Conservation (phyloP, 2,113 vertebrate species). For the Hippocampus zosterae region DNA sequence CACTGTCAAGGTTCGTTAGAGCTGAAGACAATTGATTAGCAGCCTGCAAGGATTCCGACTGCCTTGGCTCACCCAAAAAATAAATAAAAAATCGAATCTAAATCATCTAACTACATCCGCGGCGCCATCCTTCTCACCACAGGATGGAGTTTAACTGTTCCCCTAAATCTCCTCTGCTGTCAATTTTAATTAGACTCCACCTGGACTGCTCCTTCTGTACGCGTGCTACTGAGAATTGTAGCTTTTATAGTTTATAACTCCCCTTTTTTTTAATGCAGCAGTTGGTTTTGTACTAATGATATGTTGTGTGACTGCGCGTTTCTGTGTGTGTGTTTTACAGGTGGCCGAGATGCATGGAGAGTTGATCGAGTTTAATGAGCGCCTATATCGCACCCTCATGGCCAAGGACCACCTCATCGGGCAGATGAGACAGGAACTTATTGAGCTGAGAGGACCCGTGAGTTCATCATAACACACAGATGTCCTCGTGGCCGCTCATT, state of each 20-base stretch:
- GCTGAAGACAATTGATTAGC: constrained; percentile 45
- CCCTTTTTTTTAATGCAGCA: neutral
- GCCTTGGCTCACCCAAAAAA: constrained; percentile 6
- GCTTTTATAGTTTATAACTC: neutral
- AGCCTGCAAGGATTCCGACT: constrained; percentile 36
- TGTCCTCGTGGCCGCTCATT: constrained; percentile 1
- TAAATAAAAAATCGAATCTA: constrained; percentile 20
- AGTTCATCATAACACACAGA: constrained; percentile 51
- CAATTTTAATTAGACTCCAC: constrained; percentile 32
- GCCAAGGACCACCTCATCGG: constrained; percentile 93
- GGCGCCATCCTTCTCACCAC: constrained; percentile 7
- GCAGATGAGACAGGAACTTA: constrained; percentile 97
- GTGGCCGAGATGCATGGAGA: constrained; percentile 99
- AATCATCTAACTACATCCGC: constrained; percentile 18
- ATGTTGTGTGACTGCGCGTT: constrained; percentile 7
- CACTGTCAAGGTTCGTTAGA: constrained; percentile 52
- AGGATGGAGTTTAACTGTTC: constrained; percentile 27
- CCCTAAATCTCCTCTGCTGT: constrained; percentile 41
- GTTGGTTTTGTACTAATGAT: constrained; percentile 3
- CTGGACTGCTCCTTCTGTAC: constrained; percentile 27
- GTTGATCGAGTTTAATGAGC: constrained; percentile 97
- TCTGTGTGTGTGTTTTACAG: constrained; percentile 59
- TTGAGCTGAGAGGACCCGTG: constrained; percentile 93
- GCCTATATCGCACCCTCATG: constrained; percentile 89
- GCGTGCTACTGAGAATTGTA: neutral